phyloP scores from a whole-genome alignment of 2,113 vertebrate species.

The Proterorhinus semilunaris region DNA sequence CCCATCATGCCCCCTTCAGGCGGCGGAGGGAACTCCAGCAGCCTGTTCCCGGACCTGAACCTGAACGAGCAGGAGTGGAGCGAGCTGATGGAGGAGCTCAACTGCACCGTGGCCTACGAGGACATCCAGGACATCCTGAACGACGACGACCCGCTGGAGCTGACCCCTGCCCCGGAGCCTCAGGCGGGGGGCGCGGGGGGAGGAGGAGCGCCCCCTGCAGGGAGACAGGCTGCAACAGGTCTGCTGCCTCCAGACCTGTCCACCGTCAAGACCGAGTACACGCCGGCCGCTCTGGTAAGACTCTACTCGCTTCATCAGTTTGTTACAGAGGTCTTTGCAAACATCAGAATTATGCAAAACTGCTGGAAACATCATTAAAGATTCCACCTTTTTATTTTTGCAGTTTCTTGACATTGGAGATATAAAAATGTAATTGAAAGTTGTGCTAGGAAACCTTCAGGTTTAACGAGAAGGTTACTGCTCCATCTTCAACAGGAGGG shows the following conservation, averaged over 20 bases:
- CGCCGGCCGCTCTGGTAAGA: slow-evolving; percentile 65
- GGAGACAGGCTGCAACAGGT: slow-evolving; percentile 31
- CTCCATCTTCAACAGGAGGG: no score
- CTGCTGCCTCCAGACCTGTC: slow-evolving; percentile 80
- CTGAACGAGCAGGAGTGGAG: slow-evolving; percentile 98
- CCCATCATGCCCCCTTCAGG: slow-evolving; percentile 87
- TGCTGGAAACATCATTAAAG: no score
- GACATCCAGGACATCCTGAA: slow-evolving; percentile 98
- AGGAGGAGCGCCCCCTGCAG: slow-evolving; percentile 11
- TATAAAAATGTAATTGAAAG: no score
- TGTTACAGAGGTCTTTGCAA: no score
- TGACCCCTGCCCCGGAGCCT: slow-evolving; percentile 55
- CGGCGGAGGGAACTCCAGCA: slow-evolving; percentile 83
- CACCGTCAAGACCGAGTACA: slow-evolving; percentile 90
- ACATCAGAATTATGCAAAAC: no score
- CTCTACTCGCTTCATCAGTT: background rate
- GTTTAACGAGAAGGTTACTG: no score
- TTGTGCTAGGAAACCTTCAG: no score
- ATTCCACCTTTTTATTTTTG: no score
- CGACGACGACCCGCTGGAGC: slow-evolving; percentile 85
- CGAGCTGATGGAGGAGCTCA: slow-evolving; percentile 97
- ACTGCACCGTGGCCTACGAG: slow-evolving; percentile 89
- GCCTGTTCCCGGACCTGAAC: slow-evolving; percentile 94
- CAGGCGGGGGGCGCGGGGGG: slow-evolving; percentile 2
- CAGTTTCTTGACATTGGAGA: no score